Evolutionary conservation across 2,113 vertebrate species (phyloP).

Genomic region (Pelusios castaneus): DNA sequence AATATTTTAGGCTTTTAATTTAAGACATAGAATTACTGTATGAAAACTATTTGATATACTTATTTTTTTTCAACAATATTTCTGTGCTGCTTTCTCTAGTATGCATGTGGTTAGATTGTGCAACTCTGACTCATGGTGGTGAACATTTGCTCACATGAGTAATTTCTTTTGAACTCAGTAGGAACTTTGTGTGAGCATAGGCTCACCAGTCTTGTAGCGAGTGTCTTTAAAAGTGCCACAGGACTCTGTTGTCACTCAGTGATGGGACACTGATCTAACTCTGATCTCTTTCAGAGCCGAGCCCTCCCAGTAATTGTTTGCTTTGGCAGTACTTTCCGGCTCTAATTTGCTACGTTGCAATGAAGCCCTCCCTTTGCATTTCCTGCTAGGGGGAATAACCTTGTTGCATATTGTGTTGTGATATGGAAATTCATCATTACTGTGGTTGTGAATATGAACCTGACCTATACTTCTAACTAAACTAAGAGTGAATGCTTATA

Average conservation of each 20-base stretch:
- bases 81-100: not conserved
- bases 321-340: constrained; percentile 66
- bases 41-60: not conserved
- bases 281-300: constrained; percentile 26
- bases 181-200: not conserved
- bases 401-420: constrained; percentile 33
- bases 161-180: not conserved
- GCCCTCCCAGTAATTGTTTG: constrained; percentile 65
- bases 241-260: not conserved
- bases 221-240: no score
- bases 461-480: constrained; percentile 37
- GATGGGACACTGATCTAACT: constrained; percentile 21
- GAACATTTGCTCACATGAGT: rapidly evolving
- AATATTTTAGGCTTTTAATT: constrained; percentile 57
- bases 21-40: not conserved
- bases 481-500: constrained; percentile 26
- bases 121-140: not conserved
- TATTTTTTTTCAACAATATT: constrained; percentile 22
- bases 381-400: constrained; percentile 70
- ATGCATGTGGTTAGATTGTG: not conserved
- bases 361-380: constrained; percentile 73
- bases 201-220: not conserved
- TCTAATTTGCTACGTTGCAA: constrained; percentile 65
- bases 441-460: constrained; percentile 35
- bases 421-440: constrained; percentile 57